Conservation (phyloP, 2,113 vertebrate genomes). For the Amphilophus citrinellus region DNA sequence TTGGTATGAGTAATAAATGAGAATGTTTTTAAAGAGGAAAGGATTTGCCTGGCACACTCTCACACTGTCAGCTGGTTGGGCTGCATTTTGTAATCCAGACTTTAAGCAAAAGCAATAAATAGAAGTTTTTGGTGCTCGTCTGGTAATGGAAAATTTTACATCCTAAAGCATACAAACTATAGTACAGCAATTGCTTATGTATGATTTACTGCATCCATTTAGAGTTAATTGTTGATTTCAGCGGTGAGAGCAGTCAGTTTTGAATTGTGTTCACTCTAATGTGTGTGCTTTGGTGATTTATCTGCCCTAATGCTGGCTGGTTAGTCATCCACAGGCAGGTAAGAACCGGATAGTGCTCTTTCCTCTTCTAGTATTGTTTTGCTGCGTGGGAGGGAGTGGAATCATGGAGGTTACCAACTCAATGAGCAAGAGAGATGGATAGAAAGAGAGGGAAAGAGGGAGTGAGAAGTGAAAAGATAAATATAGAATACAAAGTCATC, state of each 20-base stretch:
- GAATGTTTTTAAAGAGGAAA: slow-evolving; percentile 29
- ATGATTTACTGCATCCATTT: background rate
- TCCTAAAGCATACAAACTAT: background rate
- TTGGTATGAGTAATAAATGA: slow-evolving; percentile 41
- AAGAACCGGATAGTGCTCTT: slow-evolving; percentile 48
- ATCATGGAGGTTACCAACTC: slow-evolving; percentile 60
- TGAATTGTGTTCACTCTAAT: background rate
- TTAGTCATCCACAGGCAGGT: slow-evolving; percentile 57
- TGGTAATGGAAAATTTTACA: background rate
- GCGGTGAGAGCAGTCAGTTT: background rate
- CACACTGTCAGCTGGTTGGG: slow-evolving; percentile 14
- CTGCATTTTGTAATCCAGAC: slow-evolving; percentile 2
- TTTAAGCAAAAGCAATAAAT: background rate
- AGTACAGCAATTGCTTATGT: background rate
- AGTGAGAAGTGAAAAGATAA: slow-evolving; percentile 39
- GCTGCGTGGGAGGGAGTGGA: slow-evolving; percentile 56
- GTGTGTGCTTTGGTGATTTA: background rate
- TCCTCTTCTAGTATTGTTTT: slow-evolving; percentile 67
- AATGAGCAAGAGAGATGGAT: slow-evolving; percentile 45
- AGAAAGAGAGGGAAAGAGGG: slow-evolving; percentile 17
- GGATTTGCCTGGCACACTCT: slow-evolving; percentile 10
- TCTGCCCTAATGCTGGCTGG: slow-evolving; percentile 11
- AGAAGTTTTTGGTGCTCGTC: slow-evolving; percentile 9
- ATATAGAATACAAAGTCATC: slow-evolving; percentile 41
- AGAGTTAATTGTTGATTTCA: background rate